Conservation (phyloP, 2,888 invertebrate genomes). For the Lymantria dispar region DNA sequence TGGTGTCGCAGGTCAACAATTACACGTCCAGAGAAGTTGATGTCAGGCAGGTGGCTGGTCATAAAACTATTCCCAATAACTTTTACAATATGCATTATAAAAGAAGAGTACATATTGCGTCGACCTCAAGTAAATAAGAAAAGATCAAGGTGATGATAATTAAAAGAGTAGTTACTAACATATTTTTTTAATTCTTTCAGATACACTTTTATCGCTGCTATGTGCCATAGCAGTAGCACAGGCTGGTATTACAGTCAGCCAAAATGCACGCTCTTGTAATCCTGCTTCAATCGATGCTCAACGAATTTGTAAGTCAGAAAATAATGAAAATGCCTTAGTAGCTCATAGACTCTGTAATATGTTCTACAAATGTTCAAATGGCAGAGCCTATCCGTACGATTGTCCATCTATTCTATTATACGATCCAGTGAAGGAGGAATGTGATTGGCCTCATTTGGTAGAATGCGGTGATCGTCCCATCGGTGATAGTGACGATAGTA, state of each 20-base stretch:
- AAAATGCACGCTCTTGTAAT: constrained; percentile 32
- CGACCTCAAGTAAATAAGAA: no score
- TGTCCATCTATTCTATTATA: constrained; percentile 28
- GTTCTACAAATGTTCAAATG: constrained; percentile 31
- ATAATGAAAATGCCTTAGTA: constrained; percentile 19
- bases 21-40: no score
- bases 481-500: constrained; percentile 8
- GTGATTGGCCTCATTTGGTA: constrained; percentile 1
- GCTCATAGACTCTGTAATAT: constrained; percentile 36
- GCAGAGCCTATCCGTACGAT: constrained; percentile 22
- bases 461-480: background rate
- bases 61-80: no score
- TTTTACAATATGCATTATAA: no score
- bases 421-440: background rate
- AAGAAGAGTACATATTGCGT: no score
- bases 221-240: constrained; percentile 49
- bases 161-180: background rate
- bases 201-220: constrained; percentile 44
- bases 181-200: constrained; percentile 41
- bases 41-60: no score
- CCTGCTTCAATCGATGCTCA: constrained; percentile 22
- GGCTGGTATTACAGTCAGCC: constrained; percentile 32
- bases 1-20: no score
- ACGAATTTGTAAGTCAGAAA: constrained; percentile 29
- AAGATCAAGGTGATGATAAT: no score